Percentiles rank a stretch among this genome's conserved stretches.
Evolutionary conservation across 1,140 invertebrate genomes (phyloP).

Genomic region (Drosophila subpulchrella): DNA sequence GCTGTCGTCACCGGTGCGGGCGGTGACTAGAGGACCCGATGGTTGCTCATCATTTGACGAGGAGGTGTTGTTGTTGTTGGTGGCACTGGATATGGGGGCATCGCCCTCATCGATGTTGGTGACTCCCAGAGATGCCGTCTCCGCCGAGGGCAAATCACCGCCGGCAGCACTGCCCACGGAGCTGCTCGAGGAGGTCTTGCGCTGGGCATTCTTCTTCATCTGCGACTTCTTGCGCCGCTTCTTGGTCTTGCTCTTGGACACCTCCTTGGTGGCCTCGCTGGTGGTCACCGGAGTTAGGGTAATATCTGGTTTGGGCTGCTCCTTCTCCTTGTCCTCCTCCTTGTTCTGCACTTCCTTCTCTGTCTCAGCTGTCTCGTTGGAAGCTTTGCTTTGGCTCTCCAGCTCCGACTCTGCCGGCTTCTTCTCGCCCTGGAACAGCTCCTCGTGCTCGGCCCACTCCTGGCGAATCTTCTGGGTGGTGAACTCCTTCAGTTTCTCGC

Average conservation of each 20-base stretch:
- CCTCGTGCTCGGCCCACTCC: conserved; percentile 84
- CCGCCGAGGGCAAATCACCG: conserved; percentile 44
- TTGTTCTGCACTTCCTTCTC: conserved; percentile 30
- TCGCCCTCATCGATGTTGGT: conserved; percentile 72
- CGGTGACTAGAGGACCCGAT: conserved; percentile 62
- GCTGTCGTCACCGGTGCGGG: conserved; percentile 64
- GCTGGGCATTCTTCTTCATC: conserved; percentile 90
- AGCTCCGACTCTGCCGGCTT: conserved; percentile 51
- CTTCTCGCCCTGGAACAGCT: conserved; percentile 75
- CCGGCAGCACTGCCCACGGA: conserved; percentile 69
- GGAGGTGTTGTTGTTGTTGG: conserved; percentile 53
- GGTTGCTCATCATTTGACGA: conserved; percentile 73
- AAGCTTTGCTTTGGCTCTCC: conserved; percentile 26
- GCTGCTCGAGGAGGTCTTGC: conserved; percentile 87
- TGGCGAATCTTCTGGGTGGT: conserved; percentile 83
- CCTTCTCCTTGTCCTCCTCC: conserved; percentile 11
- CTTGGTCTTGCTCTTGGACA: conserved; percentile 87
- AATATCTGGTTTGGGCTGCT: conserved; percentile 8
- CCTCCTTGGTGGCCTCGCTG: conserved; percentile 65
- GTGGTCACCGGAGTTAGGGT: conserved; percentile 66
- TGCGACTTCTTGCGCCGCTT: conserved; percentile 91
- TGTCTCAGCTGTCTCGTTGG: conserved; percentile 7
- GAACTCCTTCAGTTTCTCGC: conserved; percentile 71
- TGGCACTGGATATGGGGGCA: conserved; percentile 21
- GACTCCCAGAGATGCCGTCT: conserved; percentile 61